Conservation (phyloP, 2,113 vertebrate genomes). For the Tragelaphus strepsiceros region DNA sequence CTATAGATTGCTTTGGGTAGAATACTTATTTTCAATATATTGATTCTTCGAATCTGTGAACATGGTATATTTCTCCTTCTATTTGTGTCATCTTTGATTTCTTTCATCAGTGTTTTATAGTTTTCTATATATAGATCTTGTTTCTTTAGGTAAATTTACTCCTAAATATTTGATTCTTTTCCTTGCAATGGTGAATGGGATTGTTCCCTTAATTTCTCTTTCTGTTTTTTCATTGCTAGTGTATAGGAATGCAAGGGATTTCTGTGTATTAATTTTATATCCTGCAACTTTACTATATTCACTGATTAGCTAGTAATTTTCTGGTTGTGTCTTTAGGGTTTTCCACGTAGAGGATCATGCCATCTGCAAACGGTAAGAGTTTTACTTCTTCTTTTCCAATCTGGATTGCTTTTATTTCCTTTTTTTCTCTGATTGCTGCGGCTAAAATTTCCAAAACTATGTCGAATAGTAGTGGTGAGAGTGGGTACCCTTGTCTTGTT, state of each 20-base stretch:
- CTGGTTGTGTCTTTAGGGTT: not conserved
- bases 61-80: not conserved
- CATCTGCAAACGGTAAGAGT: not conserved
- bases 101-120: not conserved
- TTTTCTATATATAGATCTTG: not conserved
- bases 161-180: not conserved
- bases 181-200: not conserved
- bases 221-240: not conserved
- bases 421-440: not conserved
- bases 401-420: not conserved
- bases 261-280: not conserved
- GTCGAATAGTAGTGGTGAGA: not conserved
- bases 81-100: not conserved
- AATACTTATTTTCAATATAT: not conserved
- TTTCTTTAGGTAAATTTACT: not conserved
- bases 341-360: not conserved
- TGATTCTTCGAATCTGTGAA: accelerated
- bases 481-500: not conserved
- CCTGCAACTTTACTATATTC: not conserved
- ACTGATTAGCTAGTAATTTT: not conserved
- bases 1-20: not conserved
- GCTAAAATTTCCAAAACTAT: not conserved
- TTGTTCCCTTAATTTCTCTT: not conserved
- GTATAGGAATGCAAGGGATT: not conserved
- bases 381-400: not conserved